phyloP scores from a whole-genome alignment of 2,113 vertebrate species.

The Mesoclemmys tuberculata region DNA sequence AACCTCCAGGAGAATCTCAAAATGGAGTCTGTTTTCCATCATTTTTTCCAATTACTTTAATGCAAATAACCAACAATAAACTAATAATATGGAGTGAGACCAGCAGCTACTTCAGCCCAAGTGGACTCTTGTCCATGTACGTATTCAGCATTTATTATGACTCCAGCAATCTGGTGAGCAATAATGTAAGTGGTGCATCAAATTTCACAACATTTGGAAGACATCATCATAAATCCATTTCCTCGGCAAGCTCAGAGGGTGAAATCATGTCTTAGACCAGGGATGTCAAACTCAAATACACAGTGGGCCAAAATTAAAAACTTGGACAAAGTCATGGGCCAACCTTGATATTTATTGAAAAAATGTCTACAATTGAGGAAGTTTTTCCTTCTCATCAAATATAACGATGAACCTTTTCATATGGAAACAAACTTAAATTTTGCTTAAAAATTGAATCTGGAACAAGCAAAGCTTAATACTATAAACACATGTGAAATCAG shows the following conservation, averaged over 20 bases:
- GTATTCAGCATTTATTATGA: background rate
- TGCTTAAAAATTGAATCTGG: too few species aligned
- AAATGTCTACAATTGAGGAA: too few species aligned
- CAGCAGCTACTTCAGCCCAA: background rate
- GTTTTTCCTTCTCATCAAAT: too few species aligned
- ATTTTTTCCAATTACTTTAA: constrained; percentile 18
- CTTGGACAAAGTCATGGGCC: too few species aligned
- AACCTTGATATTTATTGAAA: too few species aligned
- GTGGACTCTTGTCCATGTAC: background rate
- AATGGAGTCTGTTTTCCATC: background rate
- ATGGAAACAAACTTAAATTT: too few species aligned
- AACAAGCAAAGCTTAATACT: too few species aligned
- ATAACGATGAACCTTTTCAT: too few species aligned
- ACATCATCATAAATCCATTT: background rate
- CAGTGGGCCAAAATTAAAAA: too few species aligned
- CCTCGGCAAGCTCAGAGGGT: background rate
- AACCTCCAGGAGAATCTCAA: background rate
- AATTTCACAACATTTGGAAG: constrained; percentile 3
- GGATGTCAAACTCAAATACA: too few species aligned
- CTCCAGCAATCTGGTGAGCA: rapidly evolving
- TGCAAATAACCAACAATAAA: background rate
- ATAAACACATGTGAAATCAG: too few species aligned
- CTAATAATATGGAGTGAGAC: background rate
- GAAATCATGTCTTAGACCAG: background rate
- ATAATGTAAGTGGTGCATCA: background rate